Evolutionary conservation across 2,113 vertebrate species (phyloP).

Genomic region (Daboia siamensis): DNA sequence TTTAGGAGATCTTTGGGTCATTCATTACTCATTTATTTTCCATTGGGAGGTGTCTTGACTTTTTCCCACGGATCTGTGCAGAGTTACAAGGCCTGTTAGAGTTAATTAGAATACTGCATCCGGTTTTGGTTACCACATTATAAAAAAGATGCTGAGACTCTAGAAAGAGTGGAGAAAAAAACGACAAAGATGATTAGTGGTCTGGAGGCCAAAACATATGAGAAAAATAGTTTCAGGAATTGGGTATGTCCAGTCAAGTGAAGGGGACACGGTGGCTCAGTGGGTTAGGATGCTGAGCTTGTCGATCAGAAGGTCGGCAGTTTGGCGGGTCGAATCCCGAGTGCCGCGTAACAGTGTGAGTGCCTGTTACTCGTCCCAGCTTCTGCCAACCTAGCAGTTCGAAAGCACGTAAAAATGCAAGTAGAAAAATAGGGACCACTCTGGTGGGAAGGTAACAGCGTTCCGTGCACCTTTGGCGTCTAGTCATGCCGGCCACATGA

Average conservation of each 20-base stretch:
- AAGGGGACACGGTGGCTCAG: no score
- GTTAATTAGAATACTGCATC: not conserved
- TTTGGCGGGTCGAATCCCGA: no score
- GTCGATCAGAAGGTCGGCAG: no score
- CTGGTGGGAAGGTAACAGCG: no score
- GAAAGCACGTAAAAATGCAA: no score
- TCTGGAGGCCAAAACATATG: not conserved
- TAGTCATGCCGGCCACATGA: no score
- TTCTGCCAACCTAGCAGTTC: no score
- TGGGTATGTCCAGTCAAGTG: not conserved
- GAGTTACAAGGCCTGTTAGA: not conserved
- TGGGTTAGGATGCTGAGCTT: no score
- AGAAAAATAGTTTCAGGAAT: not conserved
- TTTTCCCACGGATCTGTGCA: not conserved
- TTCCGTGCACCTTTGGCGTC: no score
- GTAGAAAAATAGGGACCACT: no score
- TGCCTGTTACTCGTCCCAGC: no score
- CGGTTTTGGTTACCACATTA: not conserved
- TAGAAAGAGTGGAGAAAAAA: not conserved
- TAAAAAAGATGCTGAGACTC: not conserved
- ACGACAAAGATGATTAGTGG: not conserved
- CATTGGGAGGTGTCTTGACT: not conserved
- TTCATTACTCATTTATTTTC: conserved; percentile 39
- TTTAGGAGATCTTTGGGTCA: conserved; percentile 54
- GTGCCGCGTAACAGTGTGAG: no score